These are phyloP conservation scores for Rousettus madagascariensis DNA, from an alignment of 2,797 vertebrate species.

Conservation along the genomic window DNA sequence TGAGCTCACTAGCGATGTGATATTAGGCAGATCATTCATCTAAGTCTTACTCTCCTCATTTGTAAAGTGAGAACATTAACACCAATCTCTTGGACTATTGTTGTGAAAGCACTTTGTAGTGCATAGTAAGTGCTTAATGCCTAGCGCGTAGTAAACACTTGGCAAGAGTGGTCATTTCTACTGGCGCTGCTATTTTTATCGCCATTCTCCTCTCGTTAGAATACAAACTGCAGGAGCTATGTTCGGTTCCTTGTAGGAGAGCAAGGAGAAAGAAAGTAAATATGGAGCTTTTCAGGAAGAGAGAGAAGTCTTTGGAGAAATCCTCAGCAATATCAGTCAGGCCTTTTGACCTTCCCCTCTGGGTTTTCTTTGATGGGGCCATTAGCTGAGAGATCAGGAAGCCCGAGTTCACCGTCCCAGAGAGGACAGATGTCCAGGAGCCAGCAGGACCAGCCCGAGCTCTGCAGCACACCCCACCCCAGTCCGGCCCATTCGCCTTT, in stretches of 20 bases:
- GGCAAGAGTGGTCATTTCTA: background rate
- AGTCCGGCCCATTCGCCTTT: background rate
- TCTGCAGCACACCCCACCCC: background rate
- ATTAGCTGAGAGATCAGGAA: background rate
- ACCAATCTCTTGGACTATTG: background rate
- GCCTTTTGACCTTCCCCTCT: background rate
- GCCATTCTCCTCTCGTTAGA: background rate
- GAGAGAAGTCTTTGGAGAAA: background rate
- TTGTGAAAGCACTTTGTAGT: background rate
- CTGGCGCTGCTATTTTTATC: background rate
- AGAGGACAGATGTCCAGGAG: background rate
- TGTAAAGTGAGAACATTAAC: background rate
- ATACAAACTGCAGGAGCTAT: background rate
- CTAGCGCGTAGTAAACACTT: background rate
- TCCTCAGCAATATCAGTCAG: background rate
- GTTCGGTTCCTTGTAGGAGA: background rate
- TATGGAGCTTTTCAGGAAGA: background rate
- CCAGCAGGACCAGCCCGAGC: background rate
- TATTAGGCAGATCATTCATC: background rate
- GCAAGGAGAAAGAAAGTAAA: background rate
- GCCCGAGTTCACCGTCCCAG: background rate
- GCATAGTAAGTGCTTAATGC: fast-evolving
- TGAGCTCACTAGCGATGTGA: background rate
- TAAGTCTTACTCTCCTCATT: background rate
- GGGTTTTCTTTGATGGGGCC: background rate